Evolutionary conservation across 2,113 vertebrate species (phyloP), one percentile per base, ranked within the genome.

Genomic region (Arvicanthis niloticus): DNA sequence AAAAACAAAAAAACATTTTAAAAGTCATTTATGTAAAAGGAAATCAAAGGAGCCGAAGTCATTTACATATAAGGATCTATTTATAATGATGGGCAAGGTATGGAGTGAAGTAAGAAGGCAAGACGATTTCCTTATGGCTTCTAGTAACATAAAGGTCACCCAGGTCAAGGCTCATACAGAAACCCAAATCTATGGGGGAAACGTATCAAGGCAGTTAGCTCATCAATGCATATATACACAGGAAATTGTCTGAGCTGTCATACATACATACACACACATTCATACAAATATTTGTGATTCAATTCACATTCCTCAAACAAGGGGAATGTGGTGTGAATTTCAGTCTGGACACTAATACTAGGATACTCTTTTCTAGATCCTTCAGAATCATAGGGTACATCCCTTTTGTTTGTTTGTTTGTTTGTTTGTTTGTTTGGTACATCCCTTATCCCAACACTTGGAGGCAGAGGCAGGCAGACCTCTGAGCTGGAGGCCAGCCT

Each of bases 271-370:
- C 19, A 90, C 29, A 91, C 9, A 87, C 3, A 67, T 17, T 24
- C 34, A 58, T 82, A 82, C 22, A 94, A 29, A 26, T n/a, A 93
- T 81, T 94, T 93, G 15, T 72, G 4, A 67, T 96, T 96, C 26
- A 86, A 89, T 76, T 76, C 17, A 89, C 8, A 70, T 81, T 95
- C 53, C 42, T 92, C n/a, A 67, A 89, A 84, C 87, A 92, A 92
- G 13, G 37, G 7, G 7, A 72, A 92, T 88, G 1, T 93, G 42
- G 70, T 70, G 7, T 90, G 2, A 72, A 29, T 87, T 90, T 93
- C 68, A 91, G 21, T 34, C 26, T 60, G 94, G 16, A 65, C 21
- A 62, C 11, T 68, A 37, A 29, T 53, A 78, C 58, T 15, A 92
- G 42, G 19, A 78, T 31, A 21, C 17, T 90, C 51, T 95, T 95